Evolutionary conservation across 2,113 vertebrate species (phyloP).

Genomic region (Nyctereutes procyonoides): DNA sequence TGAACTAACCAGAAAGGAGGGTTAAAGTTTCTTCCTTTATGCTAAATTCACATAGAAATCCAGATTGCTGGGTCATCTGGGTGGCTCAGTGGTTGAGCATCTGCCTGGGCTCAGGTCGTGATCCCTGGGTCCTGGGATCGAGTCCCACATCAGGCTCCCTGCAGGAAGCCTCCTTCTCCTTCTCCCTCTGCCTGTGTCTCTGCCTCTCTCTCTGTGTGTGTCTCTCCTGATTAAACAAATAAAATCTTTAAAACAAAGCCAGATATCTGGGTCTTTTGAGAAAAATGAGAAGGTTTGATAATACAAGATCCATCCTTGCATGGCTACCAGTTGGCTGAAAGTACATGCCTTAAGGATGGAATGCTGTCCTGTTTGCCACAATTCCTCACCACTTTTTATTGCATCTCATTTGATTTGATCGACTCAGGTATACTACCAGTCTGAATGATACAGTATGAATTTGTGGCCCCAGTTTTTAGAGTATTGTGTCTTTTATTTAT

Average conservation of each 20-base stretch:
- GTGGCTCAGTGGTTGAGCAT: too few species aligned
- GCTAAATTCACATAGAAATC: slow-evolving; percentile 4
- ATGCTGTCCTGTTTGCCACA: background rate
- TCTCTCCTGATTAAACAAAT: too few species aligned
- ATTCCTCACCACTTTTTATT: background rate
- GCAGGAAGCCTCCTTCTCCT: too few species aligned
- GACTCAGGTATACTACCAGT: background rate
- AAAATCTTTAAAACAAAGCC: too few species aligned
- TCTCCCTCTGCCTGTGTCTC: too few species aligned
- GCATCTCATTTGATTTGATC: background rate
- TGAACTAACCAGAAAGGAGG: background rate
- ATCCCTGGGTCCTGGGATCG: too few species aligned
- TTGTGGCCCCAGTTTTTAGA: background rate
- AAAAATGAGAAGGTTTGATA: background rate
- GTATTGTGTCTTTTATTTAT: background rate
- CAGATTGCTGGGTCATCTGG: background rate
- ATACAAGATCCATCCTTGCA: background rate
- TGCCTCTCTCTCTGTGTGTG: too few species aligned
- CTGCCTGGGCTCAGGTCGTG: too few species aligned
- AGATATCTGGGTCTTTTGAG: background rate
- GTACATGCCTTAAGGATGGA: background rate
- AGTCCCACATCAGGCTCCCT: too few species aligned
- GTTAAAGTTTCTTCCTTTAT: background rate
- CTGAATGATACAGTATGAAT: background rate
- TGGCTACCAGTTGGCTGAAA: background rate